These are phyloP conservation scores for Microtus richardsoni DNA, from an alignment of 2,113 vertebrate genomes.

Conservation along the genomic window DNA sequence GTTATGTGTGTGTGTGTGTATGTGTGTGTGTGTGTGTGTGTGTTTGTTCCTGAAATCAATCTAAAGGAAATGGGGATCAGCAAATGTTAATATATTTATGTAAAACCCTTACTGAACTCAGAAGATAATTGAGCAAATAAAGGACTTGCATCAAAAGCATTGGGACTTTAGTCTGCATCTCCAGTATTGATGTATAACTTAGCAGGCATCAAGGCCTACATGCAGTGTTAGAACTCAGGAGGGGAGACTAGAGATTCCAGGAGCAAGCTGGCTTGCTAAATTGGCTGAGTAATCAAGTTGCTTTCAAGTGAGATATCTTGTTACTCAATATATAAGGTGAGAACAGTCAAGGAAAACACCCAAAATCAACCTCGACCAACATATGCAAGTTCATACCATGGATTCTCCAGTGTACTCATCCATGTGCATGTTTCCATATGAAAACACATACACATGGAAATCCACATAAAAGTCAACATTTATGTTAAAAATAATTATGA, in stretches of 20 bases:
- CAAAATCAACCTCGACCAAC: no score
- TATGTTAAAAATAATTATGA: background rate
- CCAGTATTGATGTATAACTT: background rate
- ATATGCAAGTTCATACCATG: background rate
- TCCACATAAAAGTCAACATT: background rate
- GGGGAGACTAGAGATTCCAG: background rate
- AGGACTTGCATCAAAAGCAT: background rate
- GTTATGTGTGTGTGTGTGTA: no score
- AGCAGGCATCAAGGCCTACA: background rate
- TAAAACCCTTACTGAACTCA: background rate
- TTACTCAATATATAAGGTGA: background rate
- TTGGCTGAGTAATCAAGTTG: background rate
- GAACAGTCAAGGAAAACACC: background rate
- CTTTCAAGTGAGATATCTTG: background rate
- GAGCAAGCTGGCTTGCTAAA: no score
- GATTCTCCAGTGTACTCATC: no score
- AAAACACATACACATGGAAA: background rate
- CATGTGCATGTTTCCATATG: no score
- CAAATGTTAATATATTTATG: background rate
- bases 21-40: no score
- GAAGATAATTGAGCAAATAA: background rate
- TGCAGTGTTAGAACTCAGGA: background rate
- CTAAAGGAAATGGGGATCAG: background rate
- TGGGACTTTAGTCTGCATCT: background rate
- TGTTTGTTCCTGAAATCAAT: background rate